phyloP scores from a whole-genome alignment of 2,113 vertebrate species.

The Cinclus cinclus region DNA sequence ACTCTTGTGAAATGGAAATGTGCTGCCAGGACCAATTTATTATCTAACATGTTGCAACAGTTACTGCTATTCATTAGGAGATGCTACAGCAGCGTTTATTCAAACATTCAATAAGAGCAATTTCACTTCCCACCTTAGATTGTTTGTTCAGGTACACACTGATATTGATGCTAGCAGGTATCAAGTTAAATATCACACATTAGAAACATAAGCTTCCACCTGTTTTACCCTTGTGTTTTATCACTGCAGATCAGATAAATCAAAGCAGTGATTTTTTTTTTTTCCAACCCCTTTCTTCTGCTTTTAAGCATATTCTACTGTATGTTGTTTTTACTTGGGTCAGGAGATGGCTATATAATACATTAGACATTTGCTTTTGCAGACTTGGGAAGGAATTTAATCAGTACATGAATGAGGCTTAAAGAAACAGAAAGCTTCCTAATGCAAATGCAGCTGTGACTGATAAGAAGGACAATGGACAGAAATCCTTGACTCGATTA shows the following conservation, averaged over 20 bases:
- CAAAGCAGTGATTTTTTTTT: neutral
- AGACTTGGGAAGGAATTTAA: constrained; percentile 55
- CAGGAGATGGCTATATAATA: constrained; percentile 40
- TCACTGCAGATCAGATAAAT: neutral
- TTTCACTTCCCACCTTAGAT: neutral
- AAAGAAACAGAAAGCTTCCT: constrained; percentile 54
- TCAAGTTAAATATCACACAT: neutral
- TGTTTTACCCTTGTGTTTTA: neutral
- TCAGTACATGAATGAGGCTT: constrained; percentile 51
- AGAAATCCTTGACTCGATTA: constrained; percentile 72
- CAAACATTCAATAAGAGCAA: neutral
- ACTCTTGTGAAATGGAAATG: neutral
- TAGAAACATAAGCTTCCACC: neutral
- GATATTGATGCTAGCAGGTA: neutral
- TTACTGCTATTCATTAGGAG: neutral
- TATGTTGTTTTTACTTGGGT: neutral
- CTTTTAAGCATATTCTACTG: constrained; percentile 13
- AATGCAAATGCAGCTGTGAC: constrained; percentile 65
- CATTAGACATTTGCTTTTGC: constrained; percentile 48
- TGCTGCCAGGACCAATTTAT: constrained; percentile 24
- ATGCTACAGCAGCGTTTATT: constrained; percentile 3
- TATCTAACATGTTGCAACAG: neutral
- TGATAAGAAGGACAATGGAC: constrained; percentile 67
- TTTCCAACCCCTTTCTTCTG: neutral
- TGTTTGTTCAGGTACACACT: neutral